A percentile compares a stretch with the other conserved stretches of the same genome.
Evolutionary conservation across 2,113 vertebrate genomes (phyloP).

Genomic region (Casuarius casuarius): DNA sequence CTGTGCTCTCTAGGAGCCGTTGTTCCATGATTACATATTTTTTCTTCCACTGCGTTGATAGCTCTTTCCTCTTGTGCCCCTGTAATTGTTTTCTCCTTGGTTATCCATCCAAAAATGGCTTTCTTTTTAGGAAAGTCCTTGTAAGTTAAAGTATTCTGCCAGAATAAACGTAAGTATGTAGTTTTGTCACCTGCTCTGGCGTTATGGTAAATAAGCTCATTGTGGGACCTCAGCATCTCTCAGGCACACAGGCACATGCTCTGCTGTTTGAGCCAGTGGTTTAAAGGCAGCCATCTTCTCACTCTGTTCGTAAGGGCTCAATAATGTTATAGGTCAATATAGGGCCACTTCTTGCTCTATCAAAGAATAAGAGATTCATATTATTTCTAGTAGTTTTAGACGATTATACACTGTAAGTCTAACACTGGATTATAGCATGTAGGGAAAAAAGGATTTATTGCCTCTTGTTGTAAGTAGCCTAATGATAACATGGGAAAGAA

Average conservation of each 20-base stretch:
- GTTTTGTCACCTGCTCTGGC: conserved; percentile 45
- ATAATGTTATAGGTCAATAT: background rate
- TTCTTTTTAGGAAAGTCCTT: conserved; percentile 47
- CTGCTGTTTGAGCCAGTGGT: conserved; percentile 13
- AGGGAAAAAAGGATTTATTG: background rate
- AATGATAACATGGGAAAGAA: background rate
- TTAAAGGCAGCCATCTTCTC: background rate
- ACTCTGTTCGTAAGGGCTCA: background rate
- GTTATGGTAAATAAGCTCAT: background rate
- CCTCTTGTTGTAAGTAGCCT: background rate
- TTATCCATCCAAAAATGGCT: conserved; percentile 7
- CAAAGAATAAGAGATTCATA: background rate
- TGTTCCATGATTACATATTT: background rate
- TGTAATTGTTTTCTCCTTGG: background rate
- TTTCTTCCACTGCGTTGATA: background rate
- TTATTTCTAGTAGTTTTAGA: conserved; percentile 5
- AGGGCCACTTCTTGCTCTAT: background rate
- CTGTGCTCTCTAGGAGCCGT: background rate
- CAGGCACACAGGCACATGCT: background rate
- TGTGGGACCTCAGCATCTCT: background rate
- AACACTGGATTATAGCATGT: background rate
- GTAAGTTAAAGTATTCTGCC: conserved; percentile 37
- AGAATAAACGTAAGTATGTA: conserved; percentile 46
- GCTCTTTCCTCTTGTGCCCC: background rate
- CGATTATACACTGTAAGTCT: background rate